Percentiles rank a stretch among this genome's conserved stretches.
These are phyloP conservation scores for Montipora sp. DNA, from an alignment of 64 coral and sea anemone species.

Conservation along the genomic window DNA sequence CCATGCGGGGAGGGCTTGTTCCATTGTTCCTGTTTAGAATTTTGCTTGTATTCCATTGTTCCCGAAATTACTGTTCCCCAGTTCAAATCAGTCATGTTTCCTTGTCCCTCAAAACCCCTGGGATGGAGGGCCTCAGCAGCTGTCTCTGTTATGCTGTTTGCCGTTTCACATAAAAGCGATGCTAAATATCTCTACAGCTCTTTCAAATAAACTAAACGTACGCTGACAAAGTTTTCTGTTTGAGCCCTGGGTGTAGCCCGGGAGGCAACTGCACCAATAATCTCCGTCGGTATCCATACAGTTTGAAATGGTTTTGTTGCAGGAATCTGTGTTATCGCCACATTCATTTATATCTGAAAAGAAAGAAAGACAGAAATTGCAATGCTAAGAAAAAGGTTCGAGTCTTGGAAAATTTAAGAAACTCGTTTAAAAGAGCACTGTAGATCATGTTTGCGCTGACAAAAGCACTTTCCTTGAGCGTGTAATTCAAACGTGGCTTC, in stretches of 20 bases:
- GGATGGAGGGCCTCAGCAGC: no score
- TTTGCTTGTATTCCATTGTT: no score
- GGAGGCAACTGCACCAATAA: slow-evolving; percentile 26
- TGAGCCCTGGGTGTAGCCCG: slow-evolving; percentile 24
- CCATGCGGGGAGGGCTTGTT: no score
- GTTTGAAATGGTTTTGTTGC: neutral
- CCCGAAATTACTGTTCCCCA: no score
- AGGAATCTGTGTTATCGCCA: neutral
- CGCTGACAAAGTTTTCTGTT: slow-evolving; percentile 39
- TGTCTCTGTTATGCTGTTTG: no score
- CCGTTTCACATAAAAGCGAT: no score
- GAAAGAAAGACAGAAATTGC: neutral
- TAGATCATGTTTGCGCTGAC: no score
- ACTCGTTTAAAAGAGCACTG: neutral
- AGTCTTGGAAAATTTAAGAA: neutral
- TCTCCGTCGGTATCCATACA: slow-evolving; percentile 1
- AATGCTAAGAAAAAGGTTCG: no score
- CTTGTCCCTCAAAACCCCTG: no score
- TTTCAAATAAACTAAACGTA: neutral
- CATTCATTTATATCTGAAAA: slow-evolving; percentile 54
- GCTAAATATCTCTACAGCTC: neutral
- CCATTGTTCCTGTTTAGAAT: no score
- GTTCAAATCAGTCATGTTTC: no score
- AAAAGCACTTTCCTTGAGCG: no score
- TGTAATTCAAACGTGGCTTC: neutral